A percentile compares a stretch with the other conserved stretches of the same genome.
Evolutionary conservation across 2,888 invertebrate species (phyloP).

Genomic region (Hermaeophaga mercurialis): DNA sequence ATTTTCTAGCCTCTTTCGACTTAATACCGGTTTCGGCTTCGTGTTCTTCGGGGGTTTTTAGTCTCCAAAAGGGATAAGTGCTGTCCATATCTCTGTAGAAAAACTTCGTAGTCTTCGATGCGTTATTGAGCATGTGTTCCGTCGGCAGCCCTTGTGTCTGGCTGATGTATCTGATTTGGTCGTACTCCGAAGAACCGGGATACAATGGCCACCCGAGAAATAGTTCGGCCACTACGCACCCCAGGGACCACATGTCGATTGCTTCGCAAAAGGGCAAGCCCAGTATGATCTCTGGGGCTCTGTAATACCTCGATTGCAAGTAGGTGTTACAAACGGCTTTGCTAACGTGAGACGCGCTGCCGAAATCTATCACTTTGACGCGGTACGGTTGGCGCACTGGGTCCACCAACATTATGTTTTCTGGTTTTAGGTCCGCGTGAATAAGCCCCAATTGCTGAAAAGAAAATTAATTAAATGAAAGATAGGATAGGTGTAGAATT

Average conservation of each 20-base stretch:
- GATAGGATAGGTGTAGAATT: too few species aligned
- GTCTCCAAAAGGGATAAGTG: conserved; percentile 83
- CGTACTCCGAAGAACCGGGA: conserved; percentile 99
- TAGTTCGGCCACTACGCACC: conserved; percentile 98
- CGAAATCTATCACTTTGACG: conserved; percentile 99
- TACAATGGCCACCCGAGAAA: conserved; percentile 99
- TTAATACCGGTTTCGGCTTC: conserved; percentile 97
- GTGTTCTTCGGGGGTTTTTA: conserved; percentile 97
- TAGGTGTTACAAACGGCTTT: conserved; percentile 99
- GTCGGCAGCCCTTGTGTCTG: conserved; percentile 90
- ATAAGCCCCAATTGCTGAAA: conserved; percentile 95
- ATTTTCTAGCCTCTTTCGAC: conserved; percentile 99
- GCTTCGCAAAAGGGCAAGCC: conserved; percentile 99
- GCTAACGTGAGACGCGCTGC: conserved; percentile 98
- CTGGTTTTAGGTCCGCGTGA: conserved; percentile 99
- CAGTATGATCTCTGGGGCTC: conserved; percentile 95
- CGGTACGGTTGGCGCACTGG: conserved; percentile 97
- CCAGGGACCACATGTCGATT: conserved; percentile 99
- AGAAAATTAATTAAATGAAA: too few species aligned
- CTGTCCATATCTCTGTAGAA: conserved; percentile 96
- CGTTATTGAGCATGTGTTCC: conserved; percentile 95
- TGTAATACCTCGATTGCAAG: conserved; percentile 97
- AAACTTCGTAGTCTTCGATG: conserved; percentile 98
- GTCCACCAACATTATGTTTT: conserved; percentile 99
- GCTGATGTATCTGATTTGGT: conserved; percentile 83